These are phyloP conservation scores for Macaca mulatta DNA, from an alignment of 2,113 vertebrate species.

Conservation along the genomic window DNA sequence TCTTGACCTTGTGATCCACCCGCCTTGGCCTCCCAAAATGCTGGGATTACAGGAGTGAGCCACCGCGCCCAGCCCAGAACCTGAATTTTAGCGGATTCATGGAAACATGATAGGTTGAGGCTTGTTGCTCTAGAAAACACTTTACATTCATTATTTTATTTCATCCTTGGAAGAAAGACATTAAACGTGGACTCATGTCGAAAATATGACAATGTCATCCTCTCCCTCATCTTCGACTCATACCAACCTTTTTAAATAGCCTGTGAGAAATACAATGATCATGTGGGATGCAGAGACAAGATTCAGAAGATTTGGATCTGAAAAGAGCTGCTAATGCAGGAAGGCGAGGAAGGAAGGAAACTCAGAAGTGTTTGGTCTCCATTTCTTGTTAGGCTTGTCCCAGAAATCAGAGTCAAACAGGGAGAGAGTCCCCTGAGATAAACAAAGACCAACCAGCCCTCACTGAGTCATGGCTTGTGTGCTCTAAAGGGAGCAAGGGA, in stretches of 20 bases:
- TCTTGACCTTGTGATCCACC: no score
- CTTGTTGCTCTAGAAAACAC: background rate
- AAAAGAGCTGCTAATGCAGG: background rate
- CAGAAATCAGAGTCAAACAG: background rate
- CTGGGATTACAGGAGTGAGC: no score
- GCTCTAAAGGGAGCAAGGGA: background rate
- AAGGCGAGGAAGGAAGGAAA: background rate
- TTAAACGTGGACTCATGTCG: background rate
- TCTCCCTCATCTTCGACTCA: background rate
- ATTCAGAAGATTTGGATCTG: background rate
- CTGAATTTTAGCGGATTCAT: background rate
- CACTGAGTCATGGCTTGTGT: background rate
- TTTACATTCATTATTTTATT: background rate
- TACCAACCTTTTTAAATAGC: background rate
- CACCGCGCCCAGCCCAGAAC: no score
- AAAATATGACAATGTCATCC: background rate
- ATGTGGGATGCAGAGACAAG: accelerated
- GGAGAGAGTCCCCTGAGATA: background rate
- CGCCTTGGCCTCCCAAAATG: no score
- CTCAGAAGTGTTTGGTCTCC: background rate
- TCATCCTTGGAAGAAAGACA: background rate
- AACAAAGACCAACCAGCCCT: background rate
- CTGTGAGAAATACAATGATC: background rate
- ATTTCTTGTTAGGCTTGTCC: background rate
- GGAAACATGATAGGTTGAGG: background rate